Evolutionary conservation across 2,113 vertebrate genomes (phyloP), one percentile per base, ranked within the genome.

Genomic region (Hylia prasina): DNA sequence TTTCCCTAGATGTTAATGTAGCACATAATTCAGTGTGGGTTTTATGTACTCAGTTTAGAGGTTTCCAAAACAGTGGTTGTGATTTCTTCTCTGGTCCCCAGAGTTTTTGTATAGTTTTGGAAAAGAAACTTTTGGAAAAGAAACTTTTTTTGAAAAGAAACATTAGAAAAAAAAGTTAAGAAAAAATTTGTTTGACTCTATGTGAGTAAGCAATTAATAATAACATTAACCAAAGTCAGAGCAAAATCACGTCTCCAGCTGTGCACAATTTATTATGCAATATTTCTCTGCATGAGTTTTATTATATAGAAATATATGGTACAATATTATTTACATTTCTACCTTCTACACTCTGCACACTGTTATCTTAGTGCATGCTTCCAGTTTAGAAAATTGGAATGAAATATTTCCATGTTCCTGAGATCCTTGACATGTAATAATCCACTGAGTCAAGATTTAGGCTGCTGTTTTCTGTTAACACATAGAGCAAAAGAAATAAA

Each of bases 401-500:
- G 44, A 92, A 95, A 78, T 64, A 86, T 87, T 92, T 97, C 87
- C 84, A 76, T 84, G 75, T 79, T 91, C 60, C 72, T 82, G 79
- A 96, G 89, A 94, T 83, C 66, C 81, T 95, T 94, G 93, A 95
- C 84, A 79, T 90, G 84, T 53, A 86, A 78, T 87, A 96, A 94
- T 71, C 53, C 93, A 93, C 89, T 37, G 53, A 96, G 68, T 69
- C 56, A 93, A 97, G 81, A 87, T 95, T 97, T 93, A 96, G 97
- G 73, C 69, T 63, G 63, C 95, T 96, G 75, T 94, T 97, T 97
- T 97, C 91, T 96, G 83, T 97, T 98, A 97, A 97, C 89, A 93
- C 13, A 10, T 70, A 87, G 40, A 78, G 65, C 33, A 94, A 89
- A 90, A 96, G 89, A 97, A 97, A 97, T 94, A 96, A 97, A 98